These are phyloP conservation scores for Saccopteryx bilineata DNA, from an alignment of 2,113 vertebrate species.

Conservation along the genomic window DNA sequence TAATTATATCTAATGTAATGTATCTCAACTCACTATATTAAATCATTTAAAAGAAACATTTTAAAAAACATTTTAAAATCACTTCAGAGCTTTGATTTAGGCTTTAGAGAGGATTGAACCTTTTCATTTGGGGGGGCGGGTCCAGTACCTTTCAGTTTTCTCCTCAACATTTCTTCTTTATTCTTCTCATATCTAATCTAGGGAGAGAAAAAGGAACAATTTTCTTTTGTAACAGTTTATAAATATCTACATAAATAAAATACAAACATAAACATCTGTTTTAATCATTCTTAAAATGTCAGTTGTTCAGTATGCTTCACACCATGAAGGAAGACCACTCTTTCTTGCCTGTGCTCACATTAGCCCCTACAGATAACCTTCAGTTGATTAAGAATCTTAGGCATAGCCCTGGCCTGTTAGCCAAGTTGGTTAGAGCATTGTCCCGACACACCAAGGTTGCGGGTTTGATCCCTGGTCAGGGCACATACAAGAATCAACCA, in stretches of 20 bases:
- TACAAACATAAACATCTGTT: constrained; percentile 82
- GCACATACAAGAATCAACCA: background rate
- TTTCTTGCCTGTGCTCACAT: background rate
- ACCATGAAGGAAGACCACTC: background rate
- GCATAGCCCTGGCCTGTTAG: background rate
- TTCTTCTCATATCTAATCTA: constrained; percentile 52
- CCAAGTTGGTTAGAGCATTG: too few species aligned
- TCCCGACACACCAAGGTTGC: background rate
- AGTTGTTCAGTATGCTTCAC: constrained; percentile 63
- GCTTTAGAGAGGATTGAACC: constrained; percentile 70
- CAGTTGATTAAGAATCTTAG: background rate
- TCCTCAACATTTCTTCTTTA: constrained; percentile 67
- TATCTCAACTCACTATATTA: constrained; percentile 93
- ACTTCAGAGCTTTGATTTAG: constrained; percentile 83
- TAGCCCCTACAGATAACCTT: background rate
- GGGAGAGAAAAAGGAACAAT: constrained; percentile 77
- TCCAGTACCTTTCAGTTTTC: constrained; percentile 72
- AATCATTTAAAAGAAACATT: constrained; percentile 87
- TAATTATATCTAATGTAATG: constrained; percentile 94
- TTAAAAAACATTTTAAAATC: constrained; percentile 87
- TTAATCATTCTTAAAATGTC: constrained; percentile 80
- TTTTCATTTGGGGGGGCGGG: constrained; percentile 48
- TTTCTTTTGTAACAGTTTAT: constrained; percentile 82
- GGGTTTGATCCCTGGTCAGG: background rate
- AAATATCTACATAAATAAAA: constrained; percentile 78